phyloP scores from a whole-genome alignment of 1,140 invertebrate species.

The Calosoma granatense region DNA sequence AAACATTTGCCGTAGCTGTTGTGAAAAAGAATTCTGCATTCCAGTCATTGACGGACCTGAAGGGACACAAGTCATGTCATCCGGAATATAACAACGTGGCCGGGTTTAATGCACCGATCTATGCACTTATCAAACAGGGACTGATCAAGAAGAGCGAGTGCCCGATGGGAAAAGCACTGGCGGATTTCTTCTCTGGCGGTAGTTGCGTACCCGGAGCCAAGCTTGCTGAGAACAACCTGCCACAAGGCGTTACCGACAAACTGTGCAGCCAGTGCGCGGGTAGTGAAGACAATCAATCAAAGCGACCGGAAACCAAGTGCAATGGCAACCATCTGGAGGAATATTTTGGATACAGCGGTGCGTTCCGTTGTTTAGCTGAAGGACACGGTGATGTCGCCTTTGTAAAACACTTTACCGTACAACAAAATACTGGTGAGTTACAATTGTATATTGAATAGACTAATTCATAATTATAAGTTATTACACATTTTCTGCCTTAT shows the following conservation, averaged over 20 bases:
- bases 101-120: conserved; percentile 44
- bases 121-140: conserved; percentile 34
- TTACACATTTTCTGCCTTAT: neutral
- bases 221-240: conserved; percentile 22
- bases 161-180: conserved; percentile 35
- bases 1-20: conserved; percentile 43
- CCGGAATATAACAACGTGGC: conserved; percentile 32
- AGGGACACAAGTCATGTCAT: conserved; percentile 47
- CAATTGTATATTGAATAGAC: neutral
- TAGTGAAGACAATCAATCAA: conserved; percentile 27
- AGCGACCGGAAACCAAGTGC: conserved; percentile 31
- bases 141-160: conserved; percentile 36
- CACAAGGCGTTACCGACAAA: conserved; percentile 20
- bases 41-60: conserved; percentile 34
- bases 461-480: neutral
- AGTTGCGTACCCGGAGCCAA: conserved; percentile 36
- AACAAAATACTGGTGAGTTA: conserved; percentile 40
- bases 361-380: conserved; percentile 55
- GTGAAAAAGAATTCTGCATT: conserved; percentile 37
- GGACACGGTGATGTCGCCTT: conserved; percentile 53
- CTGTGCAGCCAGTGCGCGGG: conserved; percentile 37
- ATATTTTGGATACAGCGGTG: conserved; percentile 40
- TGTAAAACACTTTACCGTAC: conserved; percentile 45
- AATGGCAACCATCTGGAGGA: conserved; percentile 31
- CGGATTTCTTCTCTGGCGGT: conserved; percentile 38